Evolutionary conservation across 30 jellyfish, hydroid and myxozoan genomes (phyloP).

Genomic region (Aurelia aurita): DNA sequence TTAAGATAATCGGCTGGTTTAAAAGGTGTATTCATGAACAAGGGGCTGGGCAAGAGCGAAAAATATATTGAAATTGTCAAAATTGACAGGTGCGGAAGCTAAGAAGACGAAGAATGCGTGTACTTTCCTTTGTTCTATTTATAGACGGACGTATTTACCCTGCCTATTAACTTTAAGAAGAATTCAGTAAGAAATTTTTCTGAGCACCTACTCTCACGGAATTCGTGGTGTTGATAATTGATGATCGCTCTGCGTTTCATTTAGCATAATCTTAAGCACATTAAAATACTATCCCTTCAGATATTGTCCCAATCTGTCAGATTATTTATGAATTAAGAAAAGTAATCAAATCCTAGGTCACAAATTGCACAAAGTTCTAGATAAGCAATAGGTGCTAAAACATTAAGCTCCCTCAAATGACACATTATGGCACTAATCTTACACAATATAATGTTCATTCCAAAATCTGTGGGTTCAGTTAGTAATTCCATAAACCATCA

Average conservation of each 20-base stretch:
- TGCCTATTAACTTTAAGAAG: too few species aligned
- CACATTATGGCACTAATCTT: conserved; percentile 14
- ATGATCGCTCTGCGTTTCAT: conserved; percentile 21
- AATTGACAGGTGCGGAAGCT: too few species aligned
- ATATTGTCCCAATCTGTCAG: background rate
- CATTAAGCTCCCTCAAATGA: background rate
- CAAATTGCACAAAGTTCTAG: too few species aligned
- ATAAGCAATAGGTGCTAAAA: background rate
- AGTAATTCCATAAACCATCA: background rate
- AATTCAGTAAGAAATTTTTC: background rate
- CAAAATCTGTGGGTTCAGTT: background rate
- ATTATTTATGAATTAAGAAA: too few species aligned
- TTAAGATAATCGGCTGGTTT: too few species aligned
- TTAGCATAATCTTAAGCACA: conserved; percentile 23
- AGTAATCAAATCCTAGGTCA: too few species aligned
- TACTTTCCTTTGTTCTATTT: too few species aligned
- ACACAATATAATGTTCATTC: conserved; percentile 1
- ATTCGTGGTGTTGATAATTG: conserved; percentile 11
- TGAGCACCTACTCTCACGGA: background rate
- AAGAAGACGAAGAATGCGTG: too few species aligned
- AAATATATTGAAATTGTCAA: too few species aligned
- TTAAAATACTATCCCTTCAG: conserved; percentile 18
- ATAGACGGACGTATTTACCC: too few species aligned
- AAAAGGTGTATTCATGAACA: too few species aligned
- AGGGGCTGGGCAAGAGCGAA: too few species aligned